Evolutionary conservation across 2,888 invertebrate species (phyloP), one percentile per base, ranked within the genome.

Genomic region (Ethmia dodecea): DNA sequence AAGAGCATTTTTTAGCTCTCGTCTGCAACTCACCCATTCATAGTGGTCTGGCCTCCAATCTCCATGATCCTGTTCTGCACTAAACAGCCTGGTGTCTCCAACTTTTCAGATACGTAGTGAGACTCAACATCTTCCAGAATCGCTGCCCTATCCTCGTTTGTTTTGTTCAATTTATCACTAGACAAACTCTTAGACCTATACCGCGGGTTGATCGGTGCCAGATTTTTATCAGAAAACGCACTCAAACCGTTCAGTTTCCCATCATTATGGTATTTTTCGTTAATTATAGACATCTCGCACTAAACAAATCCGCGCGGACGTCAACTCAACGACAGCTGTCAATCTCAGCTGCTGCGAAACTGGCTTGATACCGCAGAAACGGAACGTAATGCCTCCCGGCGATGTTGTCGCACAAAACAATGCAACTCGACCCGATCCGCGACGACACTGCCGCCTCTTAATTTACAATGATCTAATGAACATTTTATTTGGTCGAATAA

Each of bases 151-250:
- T 86, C 86, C 32, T 74, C 77, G 47, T 81, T 80, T 11, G 65
- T 60, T 55, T 80, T 72, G 47, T 79, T 83, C 54, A 86, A 76
- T 62, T 86, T 86, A 72, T 86, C 86, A 78, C 81, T 79, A 24
- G 86, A 84, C 49, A 86, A 71, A 77, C 86, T 86, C 45, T 77
- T 84, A 22, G 84, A 81, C 38, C 80, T 67, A 50, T 78, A 81
- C 52, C 80, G 66, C 29, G 63, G 68, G 43, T 74, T 81, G 34
- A 79, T 47, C 28, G 79, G 75, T 40, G 72, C 63, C 37, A 78
- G 62, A 55, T 66, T 71, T 58, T 76, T 84, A 66, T 84, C 84
- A 49, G 61, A 49, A 47, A 77, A 67, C 33, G 70, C 70, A 76
- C 78, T 76, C 40, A 78, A 64, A 69, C 77, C 73, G 54, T 76